Conservation (phyloP, 2,797 vertebrate species). For the Euphonia xanthogaster region DNA sequence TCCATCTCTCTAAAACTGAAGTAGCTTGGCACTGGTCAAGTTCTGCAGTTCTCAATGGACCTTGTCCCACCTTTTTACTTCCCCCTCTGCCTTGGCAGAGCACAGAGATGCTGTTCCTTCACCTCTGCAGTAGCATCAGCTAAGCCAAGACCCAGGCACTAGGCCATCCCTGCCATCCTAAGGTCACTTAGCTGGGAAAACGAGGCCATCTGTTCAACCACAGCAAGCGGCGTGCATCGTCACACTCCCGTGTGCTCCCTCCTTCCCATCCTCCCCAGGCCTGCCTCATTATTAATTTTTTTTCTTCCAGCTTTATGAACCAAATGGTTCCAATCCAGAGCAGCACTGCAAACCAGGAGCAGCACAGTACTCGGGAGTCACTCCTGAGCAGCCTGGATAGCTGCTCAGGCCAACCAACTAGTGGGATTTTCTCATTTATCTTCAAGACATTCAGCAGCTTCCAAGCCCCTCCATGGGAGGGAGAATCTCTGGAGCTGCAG, state of each 20-base stretch:
- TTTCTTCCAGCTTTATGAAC: neutral
- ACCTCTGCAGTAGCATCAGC: neutral
- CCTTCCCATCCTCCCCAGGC: too few species aligned
- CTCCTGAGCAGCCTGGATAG: neutral
- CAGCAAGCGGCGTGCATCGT: accelerated
- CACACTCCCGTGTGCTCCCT: neutral
- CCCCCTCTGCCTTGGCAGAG: neutral
- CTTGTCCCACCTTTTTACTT: neutral
- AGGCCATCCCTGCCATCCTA: neutral
- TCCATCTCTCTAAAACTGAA: neutral
- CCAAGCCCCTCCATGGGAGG: accelerated
- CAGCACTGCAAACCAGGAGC: neutral
- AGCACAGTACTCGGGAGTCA: accelerated
- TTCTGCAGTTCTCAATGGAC: neutral
- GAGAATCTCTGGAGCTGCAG: neutral
- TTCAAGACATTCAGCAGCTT: neutral
- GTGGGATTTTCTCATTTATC: neutral
- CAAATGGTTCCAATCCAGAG: neutral
- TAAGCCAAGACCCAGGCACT: neutral
- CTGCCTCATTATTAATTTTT: accelerated
- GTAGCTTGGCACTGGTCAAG: accelerated
- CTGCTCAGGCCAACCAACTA: neutral
- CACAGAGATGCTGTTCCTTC: accelerated
- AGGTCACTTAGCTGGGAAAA: neutral
- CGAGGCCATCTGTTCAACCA: neutral